Conservation (phyloP, 2,113 vertebrate species). For the Podilymbus podiceps region DNA sequence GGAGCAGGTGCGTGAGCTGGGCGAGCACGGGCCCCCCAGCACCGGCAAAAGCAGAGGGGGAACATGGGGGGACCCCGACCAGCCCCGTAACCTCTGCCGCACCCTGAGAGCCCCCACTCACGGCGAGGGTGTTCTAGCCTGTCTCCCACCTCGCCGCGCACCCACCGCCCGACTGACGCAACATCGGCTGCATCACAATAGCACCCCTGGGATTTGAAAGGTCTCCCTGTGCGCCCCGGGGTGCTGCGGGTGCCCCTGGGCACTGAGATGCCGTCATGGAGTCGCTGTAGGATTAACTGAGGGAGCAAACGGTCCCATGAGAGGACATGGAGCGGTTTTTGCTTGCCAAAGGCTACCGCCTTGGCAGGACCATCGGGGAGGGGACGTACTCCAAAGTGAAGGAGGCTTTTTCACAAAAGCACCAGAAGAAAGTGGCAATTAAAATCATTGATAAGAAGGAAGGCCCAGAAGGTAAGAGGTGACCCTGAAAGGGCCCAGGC, state of each 20-base stretch:
- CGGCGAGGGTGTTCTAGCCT: background rate
- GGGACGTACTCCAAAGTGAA: slow-evolving; percentile 78
- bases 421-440: slow-evolving; percentile 74
- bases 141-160: background rate
- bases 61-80: rapidly evolving
- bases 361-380: slow-evolving; percentile 75
- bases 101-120: background rate
- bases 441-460: slow-evolving; percentile 76
- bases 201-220: background rate
- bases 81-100: rapidly evolving
- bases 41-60: rapidly evolving
- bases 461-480: slow-evolving; percentile 71
- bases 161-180: background rate
- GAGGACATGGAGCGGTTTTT: slow-evolving; percentile 70
- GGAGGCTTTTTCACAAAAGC: slow-evolving; percentile 74
- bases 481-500: too few relatives aligned
- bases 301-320: background rate
- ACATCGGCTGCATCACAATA: slow-evolving; percentile 62
- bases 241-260: background rate
- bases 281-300: slow-evolving; percentile 46
- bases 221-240: background rate
- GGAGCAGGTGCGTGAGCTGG: background rate
- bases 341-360: slow-evolving; percentile 70
- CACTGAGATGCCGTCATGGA: slow-evolving; percentile 3
- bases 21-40: rapidly evolving